Evolutionary conservation across 2,888 invertebrate genomes (phyloP), one percentile per base, ranked within the genome.

Genomic region (Drosophila imparisetae): DNA sequence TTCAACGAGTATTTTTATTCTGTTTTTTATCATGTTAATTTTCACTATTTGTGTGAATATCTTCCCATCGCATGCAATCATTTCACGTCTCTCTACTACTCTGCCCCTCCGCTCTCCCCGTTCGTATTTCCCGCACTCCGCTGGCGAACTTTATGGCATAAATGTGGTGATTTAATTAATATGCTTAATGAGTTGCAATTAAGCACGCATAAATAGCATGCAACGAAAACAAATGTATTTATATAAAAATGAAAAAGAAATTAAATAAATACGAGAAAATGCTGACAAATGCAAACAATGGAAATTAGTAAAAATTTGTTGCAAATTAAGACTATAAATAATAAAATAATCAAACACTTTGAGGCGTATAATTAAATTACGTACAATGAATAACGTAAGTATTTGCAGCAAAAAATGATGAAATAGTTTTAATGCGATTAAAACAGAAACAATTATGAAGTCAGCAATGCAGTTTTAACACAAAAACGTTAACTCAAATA

Each of bases 141-240:
- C 27, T 27, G 55, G 65, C 60, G 65, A 67, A 72, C 52, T 75
- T 83, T 80, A 86, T 86, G 83, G 84, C 79, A 81, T 78, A 81
- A 81, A 86, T 89, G 89, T 84, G 85, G 87, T 82, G 77, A 86
- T 89, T 84, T 89, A 89, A 86, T 86, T 86, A 86, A 86, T 89
- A 89, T 86, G 89, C 80, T 87, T 86, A 89, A 86, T 89, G 86
- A 86, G 86, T 82, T 89, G 85, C 87, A 89, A 89, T 86, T 89
- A 89, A 89, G 89, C 76, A 72, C 74, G 75, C 81, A 70, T 72
- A 77, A 79, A 79, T 67, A 86, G 70, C 42, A 45, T 49, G 59
- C 60, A 80, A 70, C 68, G 66, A 72, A 52, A 70, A 74, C 29
- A 50, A 42, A 42, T 40, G 29, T 27, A 69, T 42, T 61, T 15